These are phyloP conservation scores for Phyllotreta striolata DNA, from an alignment of 2,888 invertebrate genomes.

Conservation along the genomic window DNA sequence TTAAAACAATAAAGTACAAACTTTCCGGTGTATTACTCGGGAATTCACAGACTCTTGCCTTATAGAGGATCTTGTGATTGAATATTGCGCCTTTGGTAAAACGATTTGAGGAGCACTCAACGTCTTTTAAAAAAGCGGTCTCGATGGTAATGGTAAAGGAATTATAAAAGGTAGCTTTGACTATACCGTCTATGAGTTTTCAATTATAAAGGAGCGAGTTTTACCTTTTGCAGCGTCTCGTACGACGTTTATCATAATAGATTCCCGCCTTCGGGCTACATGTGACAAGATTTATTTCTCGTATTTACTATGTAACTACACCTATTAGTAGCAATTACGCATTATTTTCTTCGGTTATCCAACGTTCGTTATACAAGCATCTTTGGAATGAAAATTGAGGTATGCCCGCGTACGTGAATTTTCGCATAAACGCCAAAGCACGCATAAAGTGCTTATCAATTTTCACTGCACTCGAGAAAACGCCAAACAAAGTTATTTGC, in stretches of 20 bases:
- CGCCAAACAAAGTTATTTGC: too few species aligned
- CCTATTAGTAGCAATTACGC: conserved; percentile 19
- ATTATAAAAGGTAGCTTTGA: conserved; percentile 15
- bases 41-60: too few species aligned
- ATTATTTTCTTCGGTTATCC: conserved; percentile 2
- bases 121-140: conserved; percentile 6
- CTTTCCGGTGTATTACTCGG: too few species aligned
- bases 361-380: conserved; percentile 9
- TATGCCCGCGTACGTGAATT: conserved; percentile 4
- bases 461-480: too few species aligned
- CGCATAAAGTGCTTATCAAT: too few species aligned
- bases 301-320: conserved; percentile 18
- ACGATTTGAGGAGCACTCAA: too few species aligned
- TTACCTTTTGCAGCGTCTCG: conserved; percentile 15
- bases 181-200: conserved; percentile 14
- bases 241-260: conserved; percentile 20
- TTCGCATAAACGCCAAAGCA: too few species aligned
- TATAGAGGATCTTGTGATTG: too few species aligned
- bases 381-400: conserved; percentile 15
- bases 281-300: conserved; percentile 20
- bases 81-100: too few species aligned
- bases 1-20: too few species aligned
- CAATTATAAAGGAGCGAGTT: conserved; percentile 17
- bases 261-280: conserved; percentile 15
- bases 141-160: conserved; percentile 1